Percentiles rank a stretch among this genome's conserved stretches.
These are phyloP conservation scores for Nephrotoma appendiculata DNA, from an alignment of 2,888 invertebrate genomes.

Conservation along the genomic window DNA sequence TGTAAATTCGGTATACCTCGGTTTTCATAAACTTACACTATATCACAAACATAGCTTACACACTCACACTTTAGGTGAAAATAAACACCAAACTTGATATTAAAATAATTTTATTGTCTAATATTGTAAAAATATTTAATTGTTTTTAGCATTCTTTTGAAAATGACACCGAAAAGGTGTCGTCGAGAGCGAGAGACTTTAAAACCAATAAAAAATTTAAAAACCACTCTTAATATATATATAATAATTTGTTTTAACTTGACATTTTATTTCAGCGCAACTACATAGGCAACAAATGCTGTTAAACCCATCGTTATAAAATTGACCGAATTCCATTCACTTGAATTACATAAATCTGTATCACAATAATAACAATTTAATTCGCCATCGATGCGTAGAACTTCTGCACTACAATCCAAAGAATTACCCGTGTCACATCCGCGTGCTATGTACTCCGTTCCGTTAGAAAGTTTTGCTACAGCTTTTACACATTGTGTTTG, in stretches of 20 bases:
- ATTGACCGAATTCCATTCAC: neutral
- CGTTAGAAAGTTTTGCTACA: neutral
- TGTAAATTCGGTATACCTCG: too few relatives aligned
- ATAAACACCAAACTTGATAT: neutral
- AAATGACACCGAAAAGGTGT: too few relatives aligned
- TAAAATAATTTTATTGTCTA: too few relatives aligned
- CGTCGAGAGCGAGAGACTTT: too few relatives aligned
- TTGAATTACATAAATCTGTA: neutral
- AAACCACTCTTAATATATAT: too few relatives aligned
- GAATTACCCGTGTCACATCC: neutral
- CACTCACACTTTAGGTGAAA: neutral
- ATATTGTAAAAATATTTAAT: too few relatives aligned
- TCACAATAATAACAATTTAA: neutral
- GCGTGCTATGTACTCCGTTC: neutral
- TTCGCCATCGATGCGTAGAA: neutral
- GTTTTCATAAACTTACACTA: neutral
- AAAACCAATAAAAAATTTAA: too few relatives aligned
- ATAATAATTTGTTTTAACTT: too few relatives aligned
- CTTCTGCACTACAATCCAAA: neutral
- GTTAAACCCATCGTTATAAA: neutral
- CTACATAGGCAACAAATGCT: too few relatives aligned
- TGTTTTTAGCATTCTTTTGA: too few relatives aligned
- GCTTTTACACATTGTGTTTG: neutral
- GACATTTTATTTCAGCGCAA: too few relatives aligned
- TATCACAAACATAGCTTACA: neutral